Evolutionary conservation across 2,888 invertebrate genomes (phyloP).

Genomic region (Amblyjoppa fuscipennis): DNA sequence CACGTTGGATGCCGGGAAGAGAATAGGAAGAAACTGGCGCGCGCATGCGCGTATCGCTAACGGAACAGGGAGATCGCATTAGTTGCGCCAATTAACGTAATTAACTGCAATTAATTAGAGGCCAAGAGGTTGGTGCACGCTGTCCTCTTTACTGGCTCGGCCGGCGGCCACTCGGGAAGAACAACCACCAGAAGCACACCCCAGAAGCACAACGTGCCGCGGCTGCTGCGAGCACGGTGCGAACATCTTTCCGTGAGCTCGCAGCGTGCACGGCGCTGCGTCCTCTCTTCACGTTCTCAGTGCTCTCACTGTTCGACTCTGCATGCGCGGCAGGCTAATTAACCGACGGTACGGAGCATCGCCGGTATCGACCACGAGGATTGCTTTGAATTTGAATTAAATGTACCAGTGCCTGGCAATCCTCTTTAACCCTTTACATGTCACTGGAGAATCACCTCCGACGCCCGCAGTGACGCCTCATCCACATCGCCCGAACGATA

Average conservation of each 20-base stretch:
- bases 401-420: slow-evolving; percentile 9
- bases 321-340: slow-evolving; percentile 52
- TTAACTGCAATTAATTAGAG: slow-evolving; percentile 80
- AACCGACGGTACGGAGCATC: slow-evolving; percentile 32
- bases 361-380: slow-evolving; percentile 6
- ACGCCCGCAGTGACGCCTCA: background rate
- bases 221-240: slow-evolving; percentile 7
- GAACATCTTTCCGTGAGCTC: slow-evolving; percentile 20
- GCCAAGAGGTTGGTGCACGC: slow-evolving; percentile 57
- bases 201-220: slow-evolving; percentile 7
- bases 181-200: slow-evolving; percentile 9
- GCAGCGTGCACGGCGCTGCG: background rate
- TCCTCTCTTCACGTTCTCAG: slow-evolving; percentile 6
- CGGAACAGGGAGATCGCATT: slow-evolving; percentile 70
- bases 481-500: background rate
- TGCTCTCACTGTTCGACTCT: slow-evolving; percentile 29
- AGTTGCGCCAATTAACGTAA: slow-evolving; percentile 78
- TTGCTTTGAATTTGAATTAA: slow-evolving; percentile 22
- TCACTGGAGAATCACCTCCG: background rate
- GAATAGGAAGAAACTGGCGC: slow-evolving; percentile 19
- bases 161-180: slow-evolving; percentile 28
- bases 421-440: background rate
- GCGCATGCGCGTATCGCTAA: slow-evolving; percentile 39
- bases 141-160: slow-evolving; percentile 30
- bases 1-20: background rate